Conservation (phyloP, 2,888 invertebrate genomes). For the Drosophila engyochracea region DNA sequence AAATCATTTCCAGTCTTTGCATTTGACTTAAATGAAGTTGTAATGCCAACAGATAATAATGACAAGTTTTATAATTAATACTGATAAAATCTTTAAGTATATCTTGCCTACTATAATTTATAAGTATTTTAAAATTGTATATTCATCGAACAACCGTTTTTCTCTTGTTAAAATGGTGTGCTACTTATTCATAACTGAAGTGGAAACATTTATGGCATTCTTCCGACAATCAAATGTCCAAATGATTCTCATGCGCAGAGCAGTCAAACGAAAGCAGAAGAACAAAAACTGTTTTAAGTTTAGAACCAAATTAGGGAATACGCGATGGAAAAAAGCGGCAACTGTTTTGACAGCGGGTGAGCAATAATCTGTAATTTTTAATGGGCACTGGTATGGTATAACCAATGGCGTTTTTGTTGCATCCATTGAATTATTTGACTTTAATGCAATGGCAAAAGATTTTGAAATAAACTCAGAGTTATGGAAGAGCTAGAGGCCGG, state of each 20-base stretch:
- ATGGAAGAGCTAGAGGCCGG: constrained; percentile 13
- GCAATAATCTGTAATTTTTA: constrained; percentile 35
- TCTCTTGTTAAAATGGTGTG: not conserved
- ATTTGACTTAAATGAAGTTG: constrained; percentile 9
- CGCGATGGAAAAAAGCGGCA: not conserved
- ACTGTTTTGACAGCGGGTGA: constrained; percentile 26
- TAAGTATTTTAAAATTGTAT: not conserved
- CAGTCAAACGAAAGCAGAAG: constrained; percentile 3
- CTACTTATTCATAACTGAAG: constrained; percentile 10
- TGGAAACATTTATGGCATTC: constrained; percentile 9
- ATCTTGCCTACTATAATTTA: too few species aligned
- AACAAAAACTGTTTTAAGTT: not conserved
- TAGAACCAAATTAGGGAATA: constrained; percentile 17
- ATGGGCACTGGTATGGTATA: constrained; percentile 5
- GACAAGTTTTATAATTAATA: constrained; percentile 10
- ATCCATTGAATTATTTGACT: constrained; percentile 15
- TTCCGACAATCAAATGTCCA: constrained; percentile 12
- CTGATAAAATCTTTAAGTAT: not conserved
- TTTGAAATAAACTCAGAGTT: constrained; percentile 30
- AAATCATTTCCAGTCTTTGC: constrained; percentile 40
- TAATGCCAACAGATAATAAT: not conserved
- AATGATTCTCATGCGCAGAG: constrained; percentile 1
- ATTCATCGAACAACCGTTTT: not conserved
- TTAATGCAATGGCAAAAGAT: constrained; percentile 36
- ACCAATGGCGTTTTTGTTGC: constrained; percentile 1